These are phyloP conservation scores for Grallaria varia DNA, from an alignment of 2,113 vertebrate species.

Conservation along the genomic window DNA sequence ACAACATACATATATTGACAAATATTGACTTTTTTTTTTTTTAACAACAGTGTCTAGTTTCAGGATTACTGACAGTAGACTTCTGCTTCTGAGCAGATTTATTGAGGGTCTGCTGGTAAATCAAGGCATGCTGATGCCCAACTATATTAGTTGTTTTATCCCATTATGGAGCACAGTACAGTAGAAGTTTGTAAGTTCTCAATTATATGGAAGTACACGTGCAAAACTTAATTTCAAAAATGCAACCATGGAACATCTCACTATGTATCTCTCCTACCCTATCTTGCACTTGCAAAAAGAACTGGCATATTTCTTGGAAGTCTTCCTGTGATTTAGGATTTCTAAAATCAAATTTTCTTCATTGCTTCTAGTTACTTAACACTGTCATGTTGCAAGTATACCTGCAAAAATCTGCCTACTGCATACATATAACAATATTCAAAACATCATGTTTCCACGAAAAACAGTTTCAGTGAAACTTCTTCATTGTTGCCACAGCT, in stretches of 20 bases:
- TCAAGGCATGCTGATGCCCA: neutral
- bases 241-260: neutral
- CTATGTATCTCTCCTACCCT: neutral
- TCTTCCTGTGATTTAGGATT: neutral
- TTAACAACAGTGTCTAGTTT: neutral
- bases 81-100: neutral
- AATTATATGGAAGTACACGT: neutral
- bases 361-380: neutral
- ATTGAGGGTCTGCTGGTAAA: neutral
- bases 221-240: neutral
- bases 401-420: neutral
- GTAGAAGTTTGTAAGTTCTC: neutral
- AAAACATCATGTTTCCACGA: neutral
- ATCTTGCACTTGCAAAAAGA: neutral
- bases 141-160: neutral
- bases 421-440: neutral
- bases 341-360: neutral
- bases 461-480: neutral
- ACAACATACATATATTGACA: neutral
- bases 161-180: neutral
- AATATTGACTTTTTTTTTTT: neutral
- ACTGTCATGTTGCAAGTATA: neutral
- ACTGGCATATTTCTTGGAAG: neutral
- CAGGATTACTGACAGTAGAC: neutral
- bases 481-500: neutral